Conservation (phyloP, 2,113 vertebrate species). For the Thamnaconus septentrionalis region DNA sequence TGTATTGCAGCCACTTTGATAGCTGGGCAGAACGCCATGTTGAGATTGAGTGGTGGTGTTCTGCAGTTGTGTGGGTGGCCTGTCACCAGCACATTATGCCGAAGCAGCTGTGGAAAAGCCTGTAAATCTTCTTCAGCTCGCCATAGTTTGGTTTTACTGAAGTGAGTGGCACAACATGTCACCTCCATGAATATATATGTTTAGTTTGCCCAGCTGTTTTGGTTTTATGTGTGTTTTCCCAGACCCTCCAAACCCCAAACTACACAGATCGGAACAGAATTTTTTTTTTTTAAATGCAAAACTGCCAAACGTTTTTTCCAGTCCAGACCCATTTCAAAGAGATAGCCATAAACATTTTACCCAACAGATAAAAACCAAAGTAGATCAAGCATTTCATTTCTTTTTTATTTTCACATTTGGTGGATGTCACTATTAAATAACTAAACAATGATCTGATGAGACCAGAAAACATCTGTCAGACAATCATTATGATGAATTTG, state of each 20-base stretch:
- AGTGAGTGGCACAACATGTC: conserved; percentile 52
- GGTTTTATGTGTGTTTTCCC: conserved; percentile 16
- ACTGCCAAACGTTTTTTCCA: too few species aligned
- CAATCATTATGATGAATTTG: too few species aligned
- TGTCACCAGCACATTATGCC: conserved; percentile 36
- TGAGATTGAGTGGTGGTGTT: background rate
- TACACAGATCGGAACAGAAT: too few species aligned
- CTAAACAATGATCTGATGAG: too few species aligned
- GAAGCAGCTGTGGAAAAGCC: conserved; percentile 55
- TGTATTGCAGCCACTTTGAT: background rate
- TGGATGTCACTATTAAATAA: too few species aligned
- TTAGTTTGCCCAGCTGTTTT: conserved; percentile 64
- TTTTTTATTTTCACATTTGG: too few species aligned
- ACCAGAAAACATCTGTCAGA: too few species aligned
- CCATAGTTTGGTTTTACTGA: conserved; percentile 47
- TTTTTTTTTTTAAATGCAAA: too few species aligned
- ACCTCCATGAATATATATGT: conserved; percentile 48
- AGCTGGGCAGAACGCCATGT: background rate
- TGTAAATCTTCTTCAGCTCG: conserved; percentile 54
- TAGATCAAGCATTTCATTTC: too few species aligned
- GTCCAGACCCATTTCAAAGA: too few species aligned
- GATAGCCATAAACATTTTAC: too few species aligned
- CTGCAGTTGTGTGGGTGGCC: background rate
- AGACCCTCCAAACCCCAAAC: background rate
- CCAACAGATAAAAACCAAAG: too few species aligned